A percentile compares a stretch with the other conserved stretches of the same genome.
These are phyloP conservation scores for Edolisoma coerulescens DNA, from an alignment of 2,113 vertebrate species.

Conservation along the genomic window DNA sequence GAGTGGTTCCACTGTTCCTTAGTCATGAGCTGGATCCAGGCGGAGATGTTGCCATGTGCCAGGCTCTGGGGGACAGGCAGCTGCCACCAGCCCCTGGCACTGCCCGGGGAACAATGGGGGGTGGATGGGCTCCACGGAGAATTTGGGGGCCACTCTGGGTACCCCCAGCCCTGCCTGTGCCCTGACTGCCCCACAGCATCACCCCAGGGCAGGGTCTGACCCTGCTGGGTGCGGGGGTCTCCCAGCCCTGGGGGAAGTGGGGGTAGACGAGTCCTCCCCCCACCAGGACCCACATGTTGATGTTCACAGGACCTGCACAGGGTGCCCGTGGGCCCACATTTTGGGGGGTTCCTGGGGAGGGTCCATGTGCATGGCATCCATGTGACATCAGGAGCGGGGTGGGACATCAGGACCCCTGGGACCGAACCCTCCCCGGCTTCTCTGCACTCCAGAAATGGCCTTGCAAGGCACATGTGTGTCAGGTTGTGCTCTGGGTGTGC, in stretches of 20 bases:
- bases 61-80: not conserved
- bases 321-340: fast-evolving
- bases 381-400: not conserved
- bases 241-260: fast-evolving
- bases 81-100: not conserved
- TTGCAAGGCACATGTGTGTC: fast-evolving
- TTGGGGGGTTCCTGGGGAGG: no score
- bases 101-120: no score
- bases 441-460: not conserved
- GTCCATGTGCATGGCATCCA: fast-evolving
- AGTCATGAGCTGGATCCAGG: not conserved
- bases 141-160: not conserved
- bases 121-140: fast-evolving
- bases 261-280: fast-evolving
- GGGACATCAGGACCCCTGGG: fast-evolving
- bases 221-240: not conserved
- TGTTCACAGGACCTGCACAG: fast-evolving
- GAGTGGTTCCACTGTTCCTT: not conserved
- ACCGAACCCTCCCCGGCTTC: not conserved
- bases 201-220: not conserved
- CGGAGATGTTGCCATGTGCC: not conserved
- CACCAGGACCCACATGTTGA: fast-evolving
- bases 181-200: not conserved
- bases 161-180: fast-evolving
- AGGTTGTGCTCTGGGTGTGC: not conserved